Evolutionary conservation across 2,113 vertebrate genomes (phyloP).

Genomic region (Eretmochelys imbricata): DNA sequence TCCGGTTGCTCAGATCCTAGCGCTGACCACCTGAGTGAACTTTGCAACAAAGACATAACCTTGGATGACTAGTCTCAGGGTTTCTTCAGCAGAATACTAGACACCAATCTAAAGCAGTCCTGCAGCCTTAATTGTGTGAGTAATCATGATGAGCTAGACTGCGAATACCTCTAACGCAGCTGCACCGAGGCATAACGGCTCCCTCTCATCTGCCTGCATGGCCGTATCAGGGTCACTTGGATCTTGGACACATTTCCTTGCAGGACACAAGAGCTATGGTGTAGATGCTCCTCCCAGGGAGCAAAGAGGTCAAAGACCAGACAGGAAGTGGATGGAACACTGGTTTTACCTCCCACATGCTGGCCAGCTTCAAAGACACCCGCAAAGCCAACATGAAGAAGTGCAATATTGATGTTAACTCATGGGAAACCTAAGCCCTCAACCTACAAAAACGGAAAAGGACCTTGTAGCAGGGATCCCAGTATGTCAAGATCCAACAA

Average conservation of each 20-base stretch:
- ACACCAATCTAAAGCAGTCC: background rate
- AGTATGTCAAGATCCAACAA: background rate
- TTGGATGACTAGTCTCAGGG: background rate
- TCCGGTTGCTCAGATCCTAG: background rate
- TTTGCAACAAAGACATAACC: background rate
- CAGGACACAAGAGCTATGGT: background rate
- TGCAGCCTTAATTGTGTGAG: background rate
- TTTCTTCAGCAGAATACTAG: background rate
- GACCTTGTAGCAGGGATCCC: background rate
- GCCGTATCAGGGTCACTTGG: fast-evolving
- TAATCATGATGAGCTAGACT: background rate
- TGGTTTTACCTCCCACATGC: background rate
- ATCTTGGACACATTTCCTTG: background rate
- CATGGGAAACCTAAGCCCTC: background rate
- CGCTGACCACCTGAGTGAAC: background rate
- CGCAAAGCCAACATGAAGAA: background rate
- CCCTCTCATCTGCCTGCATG: background rate
- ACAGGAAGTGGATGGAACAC: background rate
- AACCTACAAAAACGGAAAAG: background rate
- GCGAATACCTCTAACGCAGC: background rate
- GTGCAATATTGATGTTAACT: background rate
- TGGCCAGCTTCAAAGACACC: background rate
- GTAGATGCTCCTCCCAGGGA: background rate
- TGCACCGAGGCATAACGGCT: background rate
- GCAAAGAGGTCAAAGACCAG: background rate